These are phyloP conservation scores for Rhagoletis pomonella DNA, from an alignment of 1,140 invertebrate genomes.

Conservation along the genomic window DNA sequence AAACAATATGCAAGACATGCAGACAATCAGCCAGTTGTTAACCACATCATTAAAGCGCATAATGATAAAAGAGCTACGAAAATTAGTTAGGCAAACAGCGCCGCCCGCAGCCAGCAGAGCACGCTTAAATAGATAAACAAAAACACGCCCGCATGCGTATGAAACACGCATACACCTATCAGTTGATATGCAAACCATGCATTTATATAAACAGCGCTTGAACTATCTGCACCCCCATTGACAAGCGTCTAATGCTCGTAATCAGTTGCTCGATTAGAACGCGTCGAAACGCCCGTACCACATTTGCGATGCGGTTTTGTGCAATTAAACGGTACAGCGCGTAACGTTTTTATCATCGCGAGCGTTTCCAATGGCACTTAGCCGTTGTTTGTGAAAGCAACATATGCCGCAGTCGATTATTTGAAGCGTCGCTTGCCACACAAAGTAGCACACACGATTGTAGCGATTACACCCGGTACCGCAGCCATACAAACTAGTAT, in stretches of 20 bases:
- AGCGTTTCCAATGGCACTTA: not conserved
- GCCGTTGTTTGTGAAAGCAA: not conserved
- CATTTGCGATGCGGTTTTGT: not conserved
- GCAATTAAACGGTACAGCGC: not conserved
- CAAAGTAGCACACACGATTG: too few relatives aligned
- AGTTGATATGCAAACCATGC: not conserved
- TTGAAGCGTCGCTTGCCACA: too few relatives aligned
- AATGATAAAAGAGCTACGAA: slow-evolving; percentile 27
- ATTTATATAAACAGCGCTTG: not conserved
- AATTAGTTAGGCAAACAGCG: slow-evolving; percentile 26
- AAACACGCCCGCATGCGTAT: not conserved
- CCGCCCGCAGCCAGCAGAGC: not conserved
- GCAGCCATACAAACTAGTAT: not conserved
- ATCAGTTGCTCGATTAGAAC: not conserved
- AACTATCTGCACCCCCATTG: not conserved
- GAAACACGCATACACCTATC: not conserved
- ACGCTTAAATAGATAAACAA: not conserved
- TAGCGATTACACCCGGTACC: too few relatives aligned
- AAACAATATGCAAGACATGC: too few relatives aligned
- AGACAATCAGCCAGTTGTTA: not conserved
- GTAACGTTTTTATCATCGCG: not conserved
- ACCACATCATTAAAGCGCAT: slow-evolving; percentile 40
- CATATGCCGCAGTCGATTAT: not conserved
- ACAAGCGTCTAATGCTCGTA: not conserved
- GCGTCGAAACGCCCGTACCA: not conserved